These are phyloP conservation scores for Benthosema pterotum DNA, from an alignment of 2,797 vertebrate species.

Conservation along the genomic window DNA sequence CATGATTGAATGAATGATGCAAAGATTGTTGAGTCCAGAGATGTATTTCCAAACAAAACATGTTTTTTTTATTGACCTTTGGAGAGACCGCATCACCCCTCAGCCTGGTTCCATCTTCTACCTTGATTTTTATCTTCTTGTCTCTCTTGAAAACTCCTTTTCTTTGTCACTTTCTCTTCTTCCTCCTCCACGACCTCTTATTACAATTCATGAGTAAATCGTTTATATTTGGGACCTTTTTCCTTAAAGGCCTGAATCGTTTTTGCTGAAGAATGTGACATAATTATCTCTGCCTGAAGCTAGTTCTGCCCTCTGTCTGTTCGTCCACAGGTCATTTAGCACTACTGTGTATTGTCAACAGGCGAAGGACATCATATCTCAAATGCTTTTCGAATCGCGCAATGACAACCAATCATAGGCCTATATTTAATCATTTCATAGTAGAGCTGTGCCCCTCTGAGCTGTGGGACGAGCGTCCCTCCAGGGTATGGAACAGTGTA, in stretches of 20 bases:
- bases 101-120: too few species aligned
- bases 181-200: slow-evolving; percentile 13
- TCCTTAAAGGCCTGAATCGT: slow-evolving; percentile 37
- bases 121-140: slow-evolving; percentile 17
- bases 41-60: slow-evolving; percentile 33
- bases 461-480: too few species aligned
- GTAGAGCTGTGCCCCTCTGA: too few species aligned
- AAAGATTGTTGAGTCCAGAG: slow-evolving; percentile 16
- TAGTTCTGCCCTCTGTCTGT: slow-evolving; percentile 19
- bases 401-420: too few species aligned
- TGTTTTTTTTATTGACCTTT: too few species aligned
- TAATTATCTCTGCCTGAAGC: not conserved
- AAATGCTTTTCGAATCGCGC: too few species aligned
- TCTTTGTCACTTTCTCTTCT: slow-evolving; percentile 13
- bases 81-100: too few species aligned
- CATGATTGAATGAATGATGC: slow-evolving; percentile 27
- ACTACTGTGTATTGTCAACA: too few species aligned
- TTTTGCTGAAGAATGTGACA: slow-evolving; percentile 25
- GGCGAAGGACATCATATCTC: too few species aligned
- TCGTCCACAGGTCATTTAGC: too few species aligned
- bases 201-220: not conserved
- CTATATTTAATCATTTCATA: too few species aligned
- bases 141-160: slow-evolving; percentile 5
- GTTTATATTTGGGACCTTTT: slow-evolving; percentile 24
- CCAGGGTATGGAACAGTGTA: too few species aligned